phyloP scores from a whole-genome alignment of 2,113 vertebrate genomes.

The Mormyrus lacerda region DNA sequence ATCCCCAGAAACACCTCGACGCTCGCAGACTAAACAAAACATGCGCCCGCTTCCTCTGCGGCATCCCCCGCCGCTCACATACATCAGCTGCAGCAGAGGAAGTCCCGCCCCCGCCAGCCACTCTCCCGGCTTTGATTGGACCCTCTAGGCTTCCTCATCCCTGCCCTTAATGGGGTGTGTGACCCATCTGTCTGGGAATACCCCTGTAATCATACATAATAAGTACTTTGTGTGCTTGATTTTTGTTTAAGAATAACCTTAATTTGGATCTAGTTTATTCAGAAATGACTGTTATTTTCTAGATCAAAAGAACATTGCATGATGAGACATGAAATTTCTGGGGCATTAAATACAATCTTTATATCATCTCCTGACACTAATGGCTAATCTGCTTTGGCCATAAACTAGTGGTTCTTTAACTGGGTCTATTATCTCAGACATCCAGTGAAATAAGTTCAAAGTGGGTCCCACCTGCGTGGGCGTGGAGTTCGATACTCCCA shows the following conservation, averaged over 20 bases:
- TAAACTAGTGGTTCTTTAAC: neutral
- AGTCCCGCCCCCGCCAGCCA: neutral
- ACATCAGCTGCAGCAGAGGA: neutral
- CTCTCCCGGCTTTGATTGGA: neutral
- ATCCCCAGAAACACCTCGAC: constrained; percentile 6
- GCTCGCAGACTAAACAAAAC: constrained; percentile 15
- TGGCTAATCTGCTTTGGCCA: neutral
- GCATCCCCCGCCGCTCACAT: neutral
- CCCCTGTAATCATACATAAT: neutral
- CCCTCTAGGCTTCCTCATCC: neutral
- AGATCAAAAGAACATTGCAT: neutral
- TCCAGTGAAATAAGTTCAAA: neutral
- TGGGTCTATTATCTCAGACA: neutral
- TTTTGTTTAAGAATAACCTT: neutral
- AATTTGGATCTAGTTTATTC: neutral
- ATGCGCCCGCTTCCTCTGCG: neutral
- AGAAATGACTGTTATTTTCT: neutral
- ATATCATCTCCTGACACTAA: neutral
- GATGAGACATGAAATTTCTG: neutral
- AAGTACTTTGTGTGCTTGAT: neutral
- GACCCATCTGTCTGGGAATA: constrained; percentile 3
- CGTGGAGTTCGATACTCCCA: neutral
- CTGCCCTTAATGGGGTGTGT: neutral
- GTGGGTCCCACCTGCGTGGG: neutral
- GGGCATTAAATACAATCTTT: neutral